Percentiles rank a stretch among this genome's conserved stretches.
phyloP scores from a whole-genome alignment of 2,113 vertebrate species.

The Charadrius vociferus region DNA sequence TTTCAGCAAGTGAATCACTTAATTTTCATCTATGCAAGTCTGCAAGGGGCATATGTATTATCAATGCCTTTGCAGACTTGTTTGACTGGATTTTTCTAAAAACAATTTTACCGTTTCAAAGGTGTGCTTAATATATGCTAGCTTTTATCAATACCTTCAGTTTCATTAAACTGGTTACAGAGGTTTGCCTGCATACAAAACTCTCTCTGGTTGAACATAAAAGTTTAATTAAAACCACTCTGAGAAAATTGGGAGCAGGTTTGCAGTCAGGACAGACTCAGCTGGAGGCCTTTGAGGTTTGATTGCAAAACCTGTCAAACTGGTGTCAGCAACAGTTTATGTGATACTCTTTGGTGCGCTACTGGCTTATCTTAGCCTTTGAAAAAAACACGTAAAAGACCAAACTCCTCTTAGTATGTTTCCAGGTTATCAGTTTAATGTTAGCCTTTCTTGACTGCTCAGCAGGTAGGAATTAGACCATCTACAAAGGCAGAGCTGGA shows the following conservation, averaged over 20 bases:
- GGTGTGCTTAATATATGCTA: not conserved
- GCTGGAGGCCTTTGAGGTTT: constrained; percentile 11
- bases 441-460: not conserved
- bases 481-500: not conserved
- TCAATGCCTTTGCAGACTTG: not conserved
- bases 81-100: not conserved
- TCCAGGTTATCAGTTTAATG: not conserved
- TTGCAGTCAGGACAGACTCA: not conserved
- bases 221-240: constrained; percentile 43
- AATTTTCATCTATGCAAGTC: not conserved
- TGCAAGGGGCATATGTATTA: not conserved
- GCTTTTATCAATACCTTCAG: not conserved
- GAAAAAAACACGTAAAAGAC: not conserved
- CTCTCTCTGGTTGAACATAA: not conserved
- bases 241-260: not conserved
- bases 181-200: not conserved
- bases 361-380: not conserved
- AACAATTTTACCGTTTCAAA: not conserved
- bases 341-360: not conserved
- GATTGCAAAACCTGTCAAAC: not conserved
- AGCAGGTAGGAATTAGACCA: not conserved
- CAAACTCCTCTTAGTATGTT: not conserved
- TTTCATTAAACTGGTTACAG: not conserved
- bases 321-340: not conserved
- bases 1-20: not conserved